Evolutionary conservation across 1,140 invertebrate species (phyloP).

Genomic region (Telenomus remus): DNA sequence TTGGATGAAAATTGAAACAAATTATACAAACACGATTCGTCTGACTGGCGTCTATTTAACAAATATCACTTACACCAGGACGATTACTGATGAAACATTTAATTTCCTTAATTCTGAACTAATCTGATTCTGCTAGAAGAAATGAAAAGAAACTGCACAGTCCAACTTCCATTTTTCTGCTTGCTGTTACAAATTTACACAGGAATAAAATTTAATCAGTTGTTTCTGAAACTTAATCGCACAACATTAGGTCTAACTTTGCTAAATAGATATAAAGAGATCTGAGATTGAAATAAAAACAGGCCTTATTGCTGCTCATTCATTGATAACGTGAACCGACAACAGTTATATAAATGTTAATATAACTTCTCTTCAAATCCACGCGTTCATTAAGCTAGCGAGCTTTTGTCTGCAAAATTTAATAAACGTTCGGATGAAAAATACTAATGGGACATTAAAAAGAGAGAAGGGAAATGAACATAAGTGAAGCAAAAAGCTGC

Average conservation of each 20-base stretch:
- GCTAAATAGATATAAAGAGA: no score
- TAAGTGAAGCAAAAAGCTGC: constrained; percentile 30
- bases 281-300: not conserved
- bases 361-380: constrained; percentile 18
- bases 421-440: constrained; percentile 44
- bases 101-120: no score
- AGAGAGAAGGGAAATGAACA: constrained; percentile 37
- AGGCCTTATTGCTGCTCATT: not conserved
- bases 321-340: not conserved
- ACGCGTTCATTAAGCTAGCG: constrained; percentile 34
- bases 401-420: constrained; percentile 28
- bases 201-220: no score
- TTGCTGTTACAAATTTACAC: no score
- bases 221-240: no score
- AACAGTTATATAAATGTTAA: constrained; percentile 36
- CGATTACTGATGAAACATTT: no score
- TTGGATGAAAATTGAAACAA: not conserved
- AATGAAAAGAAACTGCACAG: no score
- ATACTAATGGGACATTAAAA: constrained; percentile 31
- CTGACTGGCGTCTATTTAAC: no score
- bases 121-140: no score
- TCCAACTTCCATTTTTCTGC: no score
- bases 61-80: no score
- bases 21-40: not conserved
- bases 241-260: no score